Conservation (phyloP, 2,113 vertebrate species). For the Nothocercus nigrocapillus region DNA sequence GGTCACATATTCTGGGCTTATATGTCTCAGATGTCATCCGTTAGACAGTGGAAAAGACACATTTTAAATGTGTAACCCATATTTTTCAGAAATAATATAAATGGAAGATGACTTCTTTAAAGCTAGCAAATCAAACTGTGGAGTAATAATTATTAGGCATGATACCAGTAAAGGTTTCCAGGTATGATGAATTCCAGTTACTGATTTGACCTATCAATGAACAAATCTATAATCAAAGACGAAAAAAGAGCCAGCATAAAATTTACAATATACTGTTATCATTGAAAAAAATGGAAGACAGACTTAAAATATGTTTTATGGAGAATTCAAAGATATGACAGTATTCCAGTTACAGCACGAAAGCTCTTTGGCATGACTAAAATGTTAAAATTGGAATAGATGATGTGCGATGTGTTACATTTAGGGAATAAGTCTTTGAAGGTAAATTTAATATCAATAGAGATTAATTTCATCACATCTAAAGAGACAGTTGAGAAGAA, state of each 20-base stretch:
- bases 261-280: background rate
- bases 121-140: background rate
- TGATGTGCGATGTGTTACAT: background rate
- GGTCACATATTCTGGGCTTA: background rate
- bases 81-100: background rate
- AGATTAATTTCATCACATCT: background rate
- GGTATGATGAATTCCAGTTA: background rate
- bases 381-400: background rate
- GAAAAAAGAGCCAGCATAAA: background rate
- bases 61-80: background rate
- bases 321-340: background rate
- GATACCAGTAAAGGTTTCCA: too few relatives aligned
- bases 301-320: background rate
- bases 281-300: background rate
- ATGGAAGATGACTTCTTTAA: background rate
- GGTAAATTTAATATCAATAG: background rate
- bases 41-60: background rate
- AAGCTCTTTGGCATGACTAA: background rate
- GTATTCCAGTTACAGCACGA: background rate
- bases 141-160: background rate
- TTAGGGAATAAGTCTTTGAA: background rate
- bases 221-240: background rate
- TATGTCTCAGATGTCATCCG: background rate
- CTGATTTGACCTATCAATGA: background rate
- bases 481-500: background rate